phyloP scores from a whole-genome alignment of 2,888 invertebrate species.

The Zonitis immaculata region DNA sequence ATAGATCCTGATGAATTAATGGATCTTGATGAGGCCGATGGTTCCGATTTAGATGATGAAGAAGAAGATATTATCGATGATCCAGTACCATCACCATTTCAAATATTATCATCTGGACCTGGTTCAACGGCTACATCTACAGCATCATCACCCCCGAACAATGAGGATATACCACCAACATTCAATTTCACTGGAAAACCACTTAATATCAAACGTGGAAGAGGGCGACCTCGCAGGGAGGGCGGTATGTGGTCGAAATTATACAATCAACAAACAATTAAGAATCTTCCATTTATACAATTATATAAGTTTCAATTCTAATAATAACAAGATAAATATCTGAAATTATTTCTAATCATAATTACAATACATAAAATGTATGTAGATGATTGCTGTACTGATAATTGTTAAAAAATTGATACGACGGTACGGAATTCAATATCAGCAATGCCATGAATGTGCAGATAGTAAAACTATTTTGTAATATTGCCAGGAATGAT shows the following conservation, averaged over 20 bases:
- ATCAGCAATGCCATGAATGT: no score
- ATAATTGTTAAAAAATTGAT: no score
- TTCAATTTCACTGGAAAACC: slow-evolving; percentile 58
- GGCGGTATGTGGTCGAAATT: slow-evolving; percentile 47
- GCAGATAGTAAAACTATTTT: no score
- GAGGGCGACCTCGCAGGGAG: slow-evolving; percentile 77
- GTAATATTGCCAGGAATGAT: no score
- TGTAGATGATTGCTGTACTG: no score
- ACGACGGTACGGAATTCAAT: no score
- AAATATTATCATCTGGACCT: slow-evolving; percentile 54
- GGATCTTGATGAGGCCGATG: slow-evolving; percentile 70
- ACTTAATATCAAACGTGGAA: slow-evolving; percentile 63
- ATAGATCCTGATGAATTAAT: slow-evolving; percentile 58
- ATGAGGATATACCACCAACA: slow-evolving; percentile 57
- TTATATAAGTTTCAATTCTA: no score
- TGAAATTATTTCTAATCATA: no score
- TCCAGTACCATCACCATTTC: slow-evolving; percentile 42
- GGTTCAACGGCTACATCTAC: slow-evolving; percentile 63
- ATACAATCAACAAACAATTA: no score
- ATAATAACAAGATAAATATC: no score
- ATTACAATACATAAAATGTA: no score
- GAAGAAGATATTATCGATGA: slow-evolving; percentile 57
- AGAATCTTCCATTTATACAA: no score
- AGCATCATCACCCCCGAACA: slow-evolving; percentile 58
- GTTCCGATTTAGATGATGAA: slow-evolving; percentile 70